These are phyloP conservation scores for Chelonus formosanus DNA, from an alignment of 2,888 invertebrate species.

Conservation along the genomic window DNA sequence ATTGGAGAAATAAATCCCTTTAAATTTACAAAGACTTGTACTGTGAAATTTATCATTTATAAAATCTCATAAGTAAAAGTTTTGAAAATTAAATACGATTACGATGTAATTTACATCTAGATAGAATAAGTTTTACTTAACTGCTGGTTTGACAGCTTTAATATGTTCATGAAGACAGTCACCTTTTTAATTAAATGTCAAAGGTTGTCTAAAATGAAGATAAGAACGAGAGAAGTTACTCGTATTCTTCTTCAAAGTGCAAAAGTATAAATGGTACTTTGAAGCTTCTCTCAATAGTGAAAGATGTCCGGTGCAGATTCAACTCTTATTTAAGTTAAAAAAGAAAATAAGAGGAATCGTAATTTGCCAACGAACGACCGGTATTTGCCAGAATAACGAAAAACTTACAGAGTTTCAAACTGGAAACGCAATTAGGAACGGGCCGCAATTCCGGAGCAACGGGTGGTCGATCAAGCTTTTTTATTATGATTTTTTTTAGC, in stretches of 20 bases:
- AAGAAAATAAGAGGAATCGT: slow-evolving; percentile 9
- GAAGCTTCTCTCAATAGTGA: slow-evolving; percentile 9
- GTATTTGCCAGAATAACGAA: slow-evolving; percentile 30
- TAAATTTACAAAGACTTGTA: too few relatives aligned
- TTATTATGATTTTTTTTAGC: slow-evolving; percentile 16
- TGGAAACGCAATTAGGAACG: slow-evolving; percentile 32
- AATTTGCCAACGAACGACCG: slow-evolving; percentile 18
- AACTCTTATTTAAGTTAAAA: background rate
- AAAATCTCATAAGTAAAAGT: too few relatives aligned
- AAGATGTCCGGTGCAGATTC: slow-evolving; percentile 20
- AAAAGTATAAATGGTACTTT: slow-evolving; percentile 12
- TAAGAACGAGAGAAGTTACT: slow-evolving; percentile 1
- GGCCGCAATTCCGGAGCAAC: slow-evolving; percentile 33
- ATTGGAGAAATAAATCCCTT: too few relatives aligned
- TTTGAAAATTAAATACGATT: too few relatives aligned
- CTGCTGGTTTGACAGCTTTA: background rate
- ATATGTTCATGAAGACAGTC: background rate
- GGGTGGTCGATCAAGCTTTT: slow-evolving; percentile 39
- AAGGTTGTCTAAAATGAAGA: background rate
- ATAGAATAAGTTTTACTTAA: too few relatives aligned
- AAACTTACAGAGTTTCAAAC: slow-evolving; percentile 27
- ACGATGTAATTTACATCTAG: too few relatives aligned
- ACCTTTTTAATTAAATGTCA: slow-evolving; percentile 9
- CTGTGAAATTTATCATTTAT: too few relatives aligned
- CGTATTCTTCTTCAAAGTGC: background rate